Conservation (phyloP, 2,888 invertebrate species). For the Corythucha ciliata region DNA sequence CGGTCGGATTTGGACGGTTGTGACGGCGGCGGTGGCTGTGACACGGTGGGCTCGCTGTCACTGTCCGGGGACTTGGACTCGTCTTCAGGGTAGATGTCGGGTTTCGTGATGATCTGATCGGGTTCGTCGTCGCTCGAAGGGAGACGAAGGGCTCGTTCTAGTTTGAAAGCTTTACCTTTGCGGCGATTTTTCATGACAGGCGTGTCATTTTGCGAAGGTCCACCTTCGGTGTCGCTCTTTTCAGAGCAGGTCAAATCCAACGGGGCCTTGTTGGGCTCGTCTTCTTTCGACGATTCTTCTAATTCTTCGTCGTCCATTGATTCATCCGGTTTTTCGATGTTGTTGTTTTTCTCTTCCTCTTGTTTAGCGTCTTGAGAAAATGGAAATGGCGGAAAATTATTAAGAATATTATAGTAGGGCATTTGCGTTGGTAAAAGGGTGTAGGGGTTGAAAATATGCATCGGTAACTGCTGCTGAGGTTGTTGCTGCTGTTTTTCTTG, state of each 20-base stretch:
- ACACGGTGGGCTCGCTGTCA: conserved; percentile 24
- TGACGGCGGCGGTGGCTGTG: conserved; percentile 3
- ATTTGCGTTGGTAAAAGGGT: conserved; percentile 33
- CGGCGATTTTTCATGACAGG: conserved; percentile 47
- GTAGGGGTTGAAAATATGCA: conserved; percentile 30
- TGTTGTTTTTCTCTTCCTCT: conserved; percentile 33
- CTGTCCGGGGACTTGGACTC: conserved; percentile 21
- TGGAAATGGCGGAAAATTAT: conserved; percentile 24
- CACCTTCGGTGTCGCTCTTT: conserved; percentile 37
- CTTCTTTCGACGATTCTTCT: conserved; percentile 22
- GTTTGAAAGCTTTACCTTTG: conserved; percentile 76
- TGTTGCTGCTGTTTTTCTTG: conserved; percentile 26
- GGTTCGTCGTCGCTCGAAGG: conserved; percentile 43
- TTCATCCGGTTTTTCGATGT: conserved; percentile 22
- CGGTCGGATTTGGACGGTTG: background rate
- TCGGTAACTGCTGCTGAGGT: conserved; percentile 18
- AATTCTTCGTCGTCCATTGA: conserved; percentile 25
- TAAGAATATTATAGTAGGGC: conserved; percentile 30
- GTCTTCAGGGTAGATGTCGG: conserved; percentile 12
- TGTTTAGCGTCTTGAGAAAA: conserved; percentile 25
- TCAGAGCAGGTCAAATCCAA: conserved; percentile 42
- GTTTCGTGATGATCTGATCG: conserved; percentile 17
- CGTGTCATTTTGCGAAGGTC: conserved; percentile 25
- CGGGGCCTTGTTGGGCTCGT: conserved; percentile 26
- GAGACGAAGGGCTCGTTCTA: conserved; percentile 52